phyloP scores from a whole-genome alignment of 2,113 vertebrate genomes.

The Haliaeetus leucogaster region DNA sequence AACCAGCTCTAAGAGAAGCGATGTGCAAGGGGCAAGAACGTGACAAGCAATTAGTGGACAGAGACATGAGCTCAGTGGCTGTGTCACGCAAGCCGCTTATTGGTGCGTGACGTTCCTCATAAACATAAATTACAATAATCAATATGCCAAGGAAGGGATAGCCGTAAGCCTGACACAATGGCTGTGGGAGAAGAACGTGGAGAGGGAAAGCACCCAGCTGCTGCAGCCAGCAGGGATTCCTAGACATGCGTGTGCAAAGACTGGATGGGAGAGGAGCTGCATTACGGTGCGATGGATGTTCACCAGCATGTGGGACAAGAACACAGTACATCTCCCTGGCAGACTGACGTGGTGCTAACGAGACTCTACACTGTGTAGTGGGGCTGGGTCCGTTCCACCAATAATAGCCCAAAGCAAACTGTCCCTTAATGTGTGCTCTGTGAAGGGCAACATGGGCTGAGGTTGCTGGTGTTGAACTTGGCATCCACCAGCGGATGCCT shows the following conservation, averaged over 20 bases:
- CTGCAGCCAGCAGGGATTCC: not conserved
- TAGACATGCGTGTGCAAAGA: accelerated
- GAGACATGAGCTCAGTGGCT: not conserved
- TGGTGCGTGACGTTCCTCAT: not conserved
- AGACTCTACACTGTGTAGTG: not conserved
- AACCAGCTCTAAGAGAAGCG: accelerated
- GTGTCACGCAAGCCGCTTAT: not conserved
- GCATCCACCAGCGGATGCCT: not conserved
- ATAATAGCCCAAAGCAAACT: not conserved
- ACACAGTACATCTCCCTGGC: not conserved
- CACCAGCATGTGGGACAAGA: not conserved
- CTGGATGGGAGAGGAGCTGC: not conserved
- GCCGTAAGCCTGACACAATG: not conserved
- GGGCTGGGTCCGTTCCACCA: not conserved
- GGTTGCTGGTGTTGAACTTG: not conserved
- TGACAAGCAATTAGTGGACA: not conserved
- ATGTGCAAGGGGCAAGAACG: not conserved
- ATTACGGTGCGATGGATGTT: accelerated
- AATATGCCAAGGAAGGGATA: not conserved
- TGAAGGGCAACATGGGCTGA: not conserved
- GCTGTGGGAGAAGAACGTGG: not conserved
- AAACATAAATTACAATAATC: not conserved
- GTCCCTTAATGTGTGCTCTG: not conserved
- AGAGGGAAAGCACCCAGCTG: not conserved
- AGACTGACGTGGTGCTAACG: accelerated